Conservation (phyloP, 2,797 vertebrate genomes). For the Falco cherrug region DNA sequence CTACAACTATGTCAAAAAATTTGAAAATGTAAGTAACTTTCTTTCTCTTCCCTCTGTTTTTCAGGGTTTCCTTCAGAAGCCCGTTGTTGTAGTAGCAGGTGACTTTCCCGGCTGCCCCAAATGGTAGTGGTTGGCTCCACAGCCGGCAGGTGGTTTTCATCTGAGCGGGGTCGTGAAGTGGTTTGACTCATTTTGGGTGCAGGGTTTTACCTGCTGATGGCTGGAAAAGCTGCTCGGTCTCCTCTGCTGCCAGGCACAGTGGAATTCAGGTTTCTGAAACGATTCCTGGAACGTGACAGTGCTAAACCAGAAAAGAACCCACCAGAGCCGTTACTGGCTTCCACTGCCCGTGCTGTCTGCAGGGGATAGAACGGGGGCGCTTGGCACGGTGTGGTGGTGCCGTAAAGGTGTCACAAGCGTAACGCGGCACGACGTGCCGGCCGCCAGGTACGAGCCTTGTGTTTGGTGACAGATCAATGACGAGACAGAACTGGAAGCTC, state of each 20-base stretch:
- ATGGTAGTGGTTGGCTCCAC: fast-evolving
- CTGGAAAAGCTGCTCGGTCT: not conserved
- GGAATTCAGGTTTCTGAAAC: not conserved
- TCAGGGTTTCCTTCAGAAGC: not conserved
- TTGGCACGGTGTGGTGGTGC: fast-evolving
- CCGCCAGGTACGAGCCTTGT: not conserved
- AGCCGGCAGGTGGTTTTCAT: not conserved
- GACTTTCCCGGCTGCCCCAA: fast-evolving
- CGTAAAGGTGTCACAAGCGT: fast-evolving
- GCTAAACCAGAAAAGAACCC: not conserved
- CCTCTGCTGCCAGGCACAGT: not conserved
- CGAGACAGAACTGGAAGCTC: conserved; percentile 89
- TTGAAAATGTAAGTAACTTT: conserved; percentile 86
- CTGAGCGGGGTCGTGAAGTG: not conserved
- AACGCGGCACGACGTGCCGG: fast-evolving
- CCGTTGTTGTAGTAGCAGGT: fast-evolving
- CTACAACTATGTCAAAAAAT: conserved; percentile 94
- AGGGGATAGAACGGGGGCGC: fast-evolving
- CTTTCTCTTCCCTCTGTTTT: no score
- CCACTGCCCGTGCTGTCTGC: fast-evolving
- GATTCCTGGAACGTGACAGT: not conserved
- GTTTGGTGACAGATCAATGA: conserved; percentile 82
- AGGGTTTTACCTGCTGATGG: not conserved
- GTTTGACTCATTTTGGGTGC: not conserved
- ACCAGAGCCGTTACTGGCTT: not conserved